A percentile compares a stretch with the other conserved stretches of the same genome.
Evolutionary conservation across 2,888 invertebrate genomes (phyloP).

Genomic region (Nebria salina): DNA sequence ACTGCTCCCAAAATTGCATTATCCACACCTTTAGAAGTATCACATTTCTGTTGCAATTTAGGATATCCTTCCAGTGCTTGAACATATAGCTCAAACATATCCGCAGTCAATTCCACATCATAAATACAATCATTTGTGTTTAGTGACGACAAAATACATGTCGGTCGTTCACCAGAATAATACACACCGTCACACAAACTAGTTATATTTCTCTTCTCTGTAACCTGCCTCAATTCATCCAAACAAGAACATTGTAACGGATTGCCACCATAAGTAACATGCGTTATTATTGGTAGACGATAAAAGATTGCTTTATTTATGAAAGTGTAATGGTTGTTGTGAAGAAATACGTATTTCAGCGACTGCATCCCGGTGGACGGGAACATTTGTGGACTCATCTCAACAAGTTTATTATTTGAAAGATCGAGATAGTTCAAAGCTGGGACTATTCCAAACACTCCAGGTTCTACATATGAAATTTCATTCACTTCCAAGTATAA

Average conservation of each 20-base stretch:
- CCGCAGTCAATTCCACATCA: neutral
- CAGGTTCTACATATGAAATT: conserved; percentile 6
- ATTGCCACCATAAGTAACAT: conserved; percentile 17
- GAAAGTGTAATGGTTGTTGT: conserved; percentile 14
- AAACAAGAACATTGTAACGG: conserved; percentile 23
- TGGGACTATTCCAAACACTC: neutral
- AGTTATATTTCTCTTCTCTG: conserved; percentile 4
- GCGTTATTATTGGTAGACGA: neutral
- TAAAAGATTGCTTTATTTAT: conserved; percentile 16
- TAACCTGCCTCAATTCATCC: neutral
- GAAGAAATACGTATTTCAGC: neutral
- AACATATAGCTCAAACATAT: neutral
- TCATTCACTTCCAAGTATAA: conserved; percentile 3
- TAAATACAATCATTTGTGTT: neutral
- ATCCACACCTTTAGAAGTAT: conserved; percentile 12
- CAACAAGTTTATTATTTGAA: conserved; percentile 7
- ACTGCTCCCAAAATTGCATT: conserved; percentile 7
- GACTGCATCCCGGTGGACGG: neutral
- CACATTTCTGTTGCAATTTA: conserved; percentile 13
- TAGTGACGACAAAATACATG: neutral
- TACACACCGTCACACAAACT: neutral
- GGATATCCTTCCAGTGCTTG: neutral
- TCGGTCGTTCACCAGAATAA: neutral
- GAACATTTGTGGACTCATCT: conserved; percentile 12
- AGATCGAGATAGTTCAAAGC: neutral